Evolutionary conservation across 2,113 vertebrate species (phyloP), one percentile per base, ranked within the genome.

Genomic region (Semicossyphus pulcher): DNA sequence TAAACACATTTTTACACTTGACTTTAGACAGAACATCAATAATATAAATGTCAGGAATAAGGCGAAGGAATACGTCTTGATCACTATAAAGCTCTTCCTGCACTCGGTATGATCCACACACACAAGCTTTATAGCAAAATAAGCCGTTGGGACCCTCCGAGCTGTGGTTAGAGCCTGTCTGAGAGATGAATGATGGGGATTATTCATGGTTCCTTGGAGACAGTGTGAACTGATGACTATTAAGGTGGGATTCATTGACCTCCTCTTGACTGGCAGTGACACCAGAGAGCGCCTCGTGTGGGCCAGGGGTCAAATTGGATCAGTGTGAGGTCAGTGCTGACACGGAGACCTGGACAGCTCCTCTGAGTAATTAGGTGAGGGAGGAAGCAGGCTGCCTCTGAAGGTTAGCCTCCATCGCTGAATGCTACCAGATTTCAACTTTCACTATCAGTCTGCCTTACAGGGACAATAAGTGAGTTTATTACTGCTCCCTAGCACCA

Each of bases 261-360:
- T 86, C 58, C 49, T 75, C 54, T 76, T 83, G 83, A 85, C 84
- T 75, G 83, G 42, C 79, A 76, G 39, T 31, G 57, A 78, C 84
- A 70, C 68, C 11, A 37, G 69, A 78, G 75, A 73, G 49, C 37
- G 34, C 52, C 61, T 57, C 15, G 39, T 60, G 61, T 71, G 65
- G 82, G 76, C 59, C 76, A 23, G 23, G 57, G 86, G 86, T 89
- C 89, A 80, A 53, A 85, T 56, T 79, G 79, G 74, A 87, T 85
- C 76, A 84, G 42, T 51, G 34, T 65, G 83, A 69, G 76, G 83
- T 85, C 69, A 75, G 39, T 34, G 67, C 85, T 81, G 83, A 83
- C 86, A 81, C 31, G 3, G 31, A 75, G 28, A 21, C 52, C 47
- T 10, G 45, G 82, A 81, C 82, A 73, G 76, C 21, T 89, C 64